Conservation (phyloP, 2,888 invertebrate genomes). For the Drosophila merina region DNA sequence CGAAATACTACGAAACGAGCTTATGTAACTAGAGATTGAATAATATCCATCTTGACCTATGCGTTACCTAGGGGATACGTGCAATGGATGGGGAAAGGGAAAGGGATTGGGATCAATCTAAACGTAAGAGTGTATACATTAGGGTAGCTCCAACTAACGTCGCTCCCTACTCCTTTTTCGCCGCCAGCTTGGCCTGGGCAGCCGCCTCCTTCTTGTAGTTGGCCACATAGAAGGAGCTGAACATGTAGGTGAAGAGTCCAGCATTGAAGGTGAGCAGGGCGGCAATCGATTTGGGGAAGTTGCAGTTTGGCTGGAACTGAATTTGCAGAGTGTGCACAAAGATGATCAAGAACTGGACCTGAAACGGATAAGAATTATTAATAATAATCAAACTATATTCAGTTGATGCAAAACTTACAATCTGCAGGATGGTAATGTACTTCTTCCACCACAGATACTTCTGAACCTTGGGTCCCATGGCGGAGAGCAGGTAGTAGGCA, state of each 20-base stretch:
- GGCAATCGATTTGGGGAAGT: constrained; percentile 89
- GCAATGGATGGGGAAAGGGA: background rate
- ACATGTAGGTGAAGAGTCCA: constrained; percentile 90
- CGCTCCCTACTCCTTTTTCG: constrained; percentile 72
- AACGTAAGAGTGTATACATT: constrained; percentile 36
- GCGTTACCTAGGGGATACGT: constrained; percentile 25
- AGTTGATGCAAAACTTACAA: constrained; percentile 85
- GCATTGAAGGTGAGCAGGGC: constrained; percentile 88
- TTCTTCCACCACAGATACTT: constrained; percentile 98
- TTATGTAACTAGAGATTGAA: constrained; percentile 59
- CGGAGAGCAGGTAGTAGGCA: constrained; percentile 93
- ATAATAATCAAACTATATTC: background rate
- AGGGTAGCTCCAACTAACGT: constrained; percentile 35
- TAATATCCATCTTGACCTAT: constrained; percentile 56
- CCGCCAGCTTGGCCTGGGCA: constrained; percentile 62
- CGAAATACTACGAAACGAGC: constrained; percentile 65
- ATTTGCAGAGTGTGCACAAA: constrained; percentile 88
- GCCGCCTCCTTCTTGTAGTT: constrained; percentile 86
- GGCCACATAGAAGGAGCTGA: constrained; percentile 89
- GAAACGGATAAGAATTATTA: constrained; percentile 11
- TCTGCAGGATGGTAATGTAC: constrained; percentile 93
- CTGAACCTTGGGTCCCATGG: constrained; percentile 93
- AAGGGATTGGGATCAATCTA: constrained; percentile 7
- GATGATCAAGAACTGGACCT: constrained; percentile 91
- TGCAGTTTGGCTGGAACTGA: constrained; percentile 88